A percentile compares a stretch with the other conserved stretches of the same genome.
These are phyloP conservation scores for Telmatochromis bifrenatus DNA, from an alignment of 2,113 vertebrate species.

Conservation along the genomic window DNA sequence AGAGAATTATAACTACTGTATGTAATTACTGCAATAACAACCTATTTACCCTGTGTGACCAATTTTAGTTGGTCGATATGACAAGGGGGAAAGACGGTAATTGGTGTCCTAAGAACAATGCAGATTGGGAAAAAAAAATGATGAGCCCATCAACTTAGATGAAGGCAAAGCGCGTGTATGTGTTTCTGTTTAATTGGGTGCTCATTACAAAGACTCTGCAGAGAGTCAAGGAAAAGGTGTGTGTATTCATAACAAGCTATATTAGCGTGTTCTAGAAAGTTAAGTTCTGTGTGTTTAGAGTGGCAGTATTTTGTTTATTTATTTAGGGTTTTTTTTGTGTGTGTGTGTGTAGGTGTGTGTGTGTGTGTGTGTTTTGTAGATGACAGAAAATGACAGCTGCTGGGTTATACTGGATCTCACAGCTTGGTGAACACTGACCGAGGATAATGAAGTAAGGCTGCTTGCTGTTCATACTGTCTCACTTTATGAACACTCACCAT, in stretches of 20 bases:
- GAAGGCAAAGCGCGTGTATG: not conserved
- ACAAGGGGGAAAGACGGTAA: conserved; percentile 4
- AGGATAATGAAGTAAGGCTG: conserved; percentile 6
- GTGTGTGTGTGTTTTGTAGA: not conserved
- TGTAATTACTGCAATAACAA: conserved; percentile 42
- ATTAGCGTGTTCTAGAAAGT: not conserved
- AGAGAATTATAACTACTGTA: not conserved
- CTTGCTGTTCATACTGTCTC: not conserved
- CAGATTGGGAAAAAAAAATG: conserved; percentile 13
- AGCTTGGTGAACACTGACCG: not conserved
- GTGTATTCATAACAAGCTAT: not conserved
- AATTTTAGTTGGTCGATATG: conserved; percentile 9
- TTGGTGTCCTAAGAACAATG: conserved; percentile 27
- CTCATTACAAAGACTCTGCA: not conserved
- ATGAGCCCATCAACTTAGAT: conserved; percentile 21
- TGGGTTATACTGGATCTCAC: conserved; percentile 4
- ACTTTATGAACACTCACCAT: not conserved
- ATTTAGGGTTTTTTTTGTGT: not conserved
- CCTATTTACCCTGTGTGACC: conserved; percentile 26
- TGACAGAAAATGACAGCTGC: conserved; percentile 31
- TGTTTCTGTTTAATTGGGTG: not conserved
- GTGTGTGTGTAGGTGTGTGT: not conserved
- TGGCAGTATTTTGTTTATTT: not conserved
- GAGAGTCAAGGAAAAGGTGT: not conserved
- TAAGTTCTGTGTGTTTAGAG: not conserved